phyloP scores from a whole-genome alignment of 2,888 invertebrate species.

The Oxycera nigricornis region DNA sequence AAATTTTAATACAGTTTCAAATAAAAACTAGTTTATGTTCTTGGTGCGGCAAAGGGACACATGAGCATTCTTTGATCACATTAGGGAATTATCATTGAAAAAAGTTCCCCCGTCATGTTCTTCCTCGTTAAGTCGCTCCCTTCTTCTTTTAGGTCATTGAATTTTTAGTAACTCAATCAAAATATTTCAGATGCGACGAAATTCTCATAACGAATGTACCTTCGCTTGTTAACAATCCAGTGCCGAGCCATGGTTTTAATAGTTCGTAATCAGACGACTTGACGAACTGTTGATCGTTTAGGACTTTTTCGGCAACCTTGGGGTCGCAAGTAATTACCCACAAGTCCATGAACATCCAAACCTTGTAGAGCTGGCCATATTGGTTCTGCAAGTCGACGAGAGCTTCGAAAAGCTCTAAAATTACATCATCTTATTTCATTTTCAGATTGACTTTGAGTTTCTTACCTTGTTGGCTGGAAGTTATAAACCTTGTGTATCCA shows the following conservation, averaged over 20 bases:
- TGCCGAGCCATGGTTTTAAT: constrained; percentile 47
- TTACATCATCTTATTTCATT: neutral
- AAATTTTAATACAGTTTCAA: too few species aligned
- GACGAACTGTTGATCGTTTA: constrained; percentile 34
- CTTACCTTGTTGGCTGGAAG: constrained; percentile 37
- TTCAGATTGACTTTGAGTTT: neutral
- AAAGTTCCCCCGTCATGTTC: too few species aligned
- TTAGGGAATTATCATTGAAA: too few species aligned
- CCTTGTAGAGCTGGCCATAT: constrained; percentile 37
- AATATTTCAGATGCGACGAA: too few species aligned
- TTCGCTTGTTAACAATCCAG: constrained; percentile 44
- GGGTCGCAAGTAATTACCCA: constrained; percentile 43
- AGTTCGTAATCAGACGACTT: constrained; percentile 46
- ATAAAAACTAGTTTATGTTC: too few species aligned
- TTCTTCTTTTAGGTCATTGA: too few species aligned
- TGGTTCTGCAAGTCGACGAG: constrained; percentile 23
- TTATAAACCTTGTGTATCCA: constrained; percentile 38
- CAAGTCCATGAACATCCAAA: constrained; percentile 42
- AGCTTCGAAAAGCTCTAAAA: constrained; percentile 28
- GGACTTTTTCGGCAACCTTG: constrained; percentile 35
- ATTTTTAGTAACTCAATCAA: too few species aligned
- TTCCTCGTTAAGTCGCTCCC: too few species aligned
- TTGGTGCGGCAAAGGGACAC: too few species aligned
- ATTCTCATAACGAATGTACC: too few species aligned
- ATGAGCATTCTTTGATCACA: too few species aligned